Evolutionary conservation across 1,140 invertebrate genomes (phyloP).

Genomic region (Drosophila obscura): DNA sequence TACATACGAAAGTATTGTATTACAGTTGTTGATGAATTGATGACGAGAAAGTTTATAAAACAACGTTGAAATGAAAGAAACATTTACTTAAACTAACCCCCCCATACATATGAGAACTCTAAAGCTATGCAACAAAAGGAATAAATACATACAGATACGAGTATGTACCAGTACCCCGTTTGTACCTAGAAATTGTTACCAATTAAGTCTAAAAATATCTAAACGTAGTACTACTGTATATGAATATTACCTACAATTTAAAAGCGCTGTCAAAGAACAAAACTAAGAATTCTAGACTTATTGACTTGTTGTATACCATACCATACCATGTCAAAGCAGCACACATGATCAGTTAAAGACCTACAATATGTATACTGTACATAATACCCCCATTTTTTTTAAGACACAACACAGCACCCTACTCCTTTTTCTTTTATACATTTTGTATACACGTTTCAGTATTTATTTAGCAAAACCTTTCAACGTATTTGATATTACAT

Average conservation of each 20-base stretch:
- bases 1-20: conserved; percentile 54
- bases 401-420: conserved; percentile 36
- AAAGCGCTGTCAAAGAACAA: conserved; percentile 44
- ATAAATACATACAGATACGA: conserved; percentile 36
- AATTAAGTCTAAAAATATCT: conserved; percentile 57
- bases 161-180: conserved; percentile 41
- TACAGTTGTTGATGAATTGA: conserved; percentile 72
- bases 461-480: conserved; percentile 75
- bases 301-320: conserved; percentile 46
- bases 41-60: conserved; percentile 78
- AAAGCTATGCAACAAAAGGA: conserved; percentile 44
- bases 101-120: conserved; percentile 34
- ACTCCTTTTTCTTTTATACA: conserved; percentile 47
- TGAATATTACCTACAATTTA: conserved; percentile 32
- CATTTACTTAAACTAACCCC: conserved; percentile 49
- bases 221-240: conserved; percentile 35
- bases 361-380: conserved; percentile 33
- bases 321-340: too few relatives aligned
- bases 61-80: conserved; percentile 61
- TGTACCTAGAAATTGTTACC: conserved; percentile 78
- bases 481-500: conserved; percentile 72
- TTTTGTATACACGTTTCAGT: conserved; percentile 78
- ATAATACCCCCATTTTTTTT: conserved; percentile 50
- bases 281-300: conserved; percentile 30
- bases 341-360: conserved; percentile 60